Base-by-base conservation (phyloP, 2,888 invertebrate species). In the Andrena flavipes region DNA sequence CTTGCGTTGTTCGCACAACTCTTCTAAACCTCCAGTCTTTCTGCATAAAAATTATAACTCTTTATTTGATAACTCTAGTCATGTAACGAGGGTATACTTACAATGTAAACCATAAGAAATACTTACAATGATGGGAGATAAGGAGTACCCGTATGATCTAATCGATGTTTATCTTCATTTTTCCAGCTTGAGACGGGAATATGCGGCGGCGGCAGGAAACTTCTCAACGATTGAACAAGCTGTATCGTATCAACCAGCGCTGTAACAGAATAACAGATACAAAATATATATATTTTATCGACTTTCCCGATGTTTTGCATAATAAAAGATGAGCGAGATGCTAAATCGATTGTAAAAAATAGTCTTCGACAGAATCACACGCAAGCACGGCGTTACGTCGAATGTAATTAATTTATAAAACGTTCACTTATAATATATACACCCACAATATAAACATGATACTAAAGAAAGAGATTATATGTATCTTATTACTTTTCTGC, bases 141-240 rank as follows among this genome's bases (percentile, higher is more conserved):
- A 71, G 91, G 77, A 84, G 91, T 90, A 78, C 90, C 89, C 80
- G 91, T 91, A 84, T 93, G 92, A 89, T 95, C 95, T 91, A 95
- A 95, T 91, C 96, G 95, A 93, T 96, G 96, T 89, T 96, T 96
- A 92, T 97, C 97, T 94, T 98, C 97, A 92, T 97, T 98, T 94
- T 98, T 98, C 98, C 98, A 98, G 80, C 97, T 97, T 85, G 97
- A 97, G 74, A 98, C 97, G 91, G 97, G 97, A 92, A 98, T 98
- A 93, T 97, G 98, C 6, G 98, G 97, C 35, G 97, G 97, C 78
- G 98, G 98, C 92, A 98, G 94, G 92, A 97, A 97, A 93, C 97
- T 97, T 72, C 98, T 95, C 87, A 98, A 95, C 10, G 97, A 97
- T 93, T 98, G 98, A 77, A 98, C 97, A 92, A 98, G 94, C 93